Evolutionary conservation across 2,797 vertebrate genomes (phyloP).

Genomic region (Discoglossus pictus): DNA sequence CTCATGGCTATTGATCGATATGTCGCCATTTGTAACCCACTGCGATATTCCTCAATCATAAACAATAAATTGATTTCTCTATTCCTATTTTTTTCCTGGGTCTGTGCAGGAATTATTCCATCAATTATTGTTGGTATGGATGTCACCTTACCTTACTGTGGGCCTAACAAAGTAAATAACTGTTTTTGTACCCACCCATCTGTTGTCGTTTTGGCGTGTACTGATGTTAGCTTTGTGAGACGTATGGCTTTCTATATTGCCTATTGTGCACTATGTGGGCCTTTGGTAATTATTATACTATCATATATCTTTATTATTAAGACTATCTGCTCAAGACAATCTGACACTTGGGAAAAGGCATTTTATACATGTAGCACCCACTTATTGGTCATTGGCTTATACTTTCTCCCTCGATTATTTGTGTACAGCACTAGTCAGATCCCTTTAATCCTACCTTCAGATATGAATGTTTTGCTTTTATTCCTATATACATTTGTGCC

Average conservation of each 20-base stretch:
- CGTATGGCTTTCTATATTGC: neutral
- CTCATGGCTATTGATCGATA: conserved; percentile 59
- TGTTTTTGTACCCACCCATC: neutral
- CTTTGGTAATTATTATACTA: neutral
- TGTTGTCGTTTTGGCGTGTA: neutral
- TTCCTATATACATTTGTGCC: too few species aligned
- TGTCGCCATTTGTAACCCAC: conserved; percentile 52
- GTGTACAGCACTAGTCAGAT: too few species aligned
- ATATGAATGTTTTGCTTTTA: too few species aligned
- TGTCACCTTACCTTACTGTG: neutral
- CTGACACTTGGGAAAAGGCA: conserved; percentile 1
- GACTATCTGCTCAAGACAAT: neutral
- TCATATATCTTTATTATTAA: conserved; percentile 7
- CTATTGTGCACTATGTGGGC: neutral
- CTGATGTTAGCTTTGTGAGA: neutral
- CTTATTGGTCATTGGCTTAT: neutral
- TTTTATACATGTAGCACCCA: conserved; percentile 19
- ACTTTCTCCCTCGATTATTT: neutral
- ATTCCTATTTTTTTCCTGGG: neutral
- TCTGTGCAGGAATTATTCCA: neutral
- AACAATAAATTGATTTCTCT: conserved; percentile 21
- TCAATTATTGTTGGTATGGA: neutral
- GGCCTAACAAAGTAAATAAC: neutral
- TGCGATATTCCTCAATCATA: conserved; percentile 45
- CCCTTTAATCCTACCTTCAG: too few species aligned